Evolutionary conservation across 2,888 invertebrate genomes (phyloP).

Genomic region (Carcina quercana): DNA sequence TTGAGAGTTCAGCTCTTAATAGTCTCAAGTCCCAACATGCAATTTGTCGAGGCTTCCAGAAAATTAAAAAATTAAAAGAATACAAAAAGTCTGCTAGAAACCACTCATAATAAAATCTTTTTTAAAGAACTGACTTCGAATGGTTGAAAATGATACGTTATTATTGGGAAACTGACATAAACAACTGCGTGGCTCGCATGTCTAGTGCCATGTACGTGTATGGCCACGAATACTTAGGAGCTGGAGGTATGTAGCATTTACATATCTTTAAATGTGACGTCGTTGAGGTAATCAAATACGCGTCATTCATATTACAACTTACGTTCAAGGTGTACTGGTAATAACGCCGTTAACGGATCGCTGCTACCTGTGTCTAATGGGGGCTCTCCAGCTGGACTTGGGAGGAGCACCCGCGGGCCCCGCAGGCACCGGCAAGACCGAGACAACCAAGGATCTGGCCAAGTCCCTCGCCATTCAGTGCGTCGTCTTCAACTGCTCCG

Average conservation of each 20-base stretch:
- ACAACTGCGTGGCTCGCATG: conserved; percentile 88
- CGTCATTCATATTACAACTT: not conserved
- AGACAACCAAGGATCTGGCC: conserved; percentile 92
- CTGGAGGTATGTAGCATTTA: conserved; percentile 64
- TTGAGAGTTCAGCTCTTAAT: too few relatives aligned
- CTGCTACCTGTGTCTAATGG: conserved; percentile 93
- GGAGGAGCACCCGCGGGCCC: conserved; percentile 94
- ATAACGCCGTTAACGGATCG: conserved; percentile 93
- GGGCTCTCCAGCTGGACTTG: conserved; percentile 89
- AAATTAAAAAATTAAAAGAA: too few relatives aligned
- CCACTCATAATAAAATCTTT: too few relatives aligned
- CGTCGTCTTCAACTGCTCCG: conserved; percentile 94
- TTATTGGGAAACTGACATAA: conserved; percentile 87
- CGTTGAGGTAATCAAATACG: not conserved
- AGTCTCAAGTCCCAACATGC: too few relatives aligned
- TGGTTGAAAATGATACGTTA: conserved; percentile 94
- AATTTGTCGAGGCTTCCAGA: too few relatives aligned
- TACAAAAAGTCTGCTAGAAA: too few relatives aligned
- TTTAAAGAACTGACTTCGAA: conserved; percentile 83
- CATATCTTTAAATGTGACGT: not conserved
- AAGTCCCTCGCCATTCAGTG: conserved; percentile 92
- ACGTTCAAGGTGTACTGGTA: conserved; percentile 78
- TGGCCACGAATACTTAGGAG: conserved; percentile 94
- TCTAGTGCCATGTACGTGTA: conserved; percentile 89
- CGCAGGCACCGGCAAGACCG: conserved; percentile 90